Evolutionary conservation across 2,797 vertebrate genomes (phyloP).

Genomic region (Gallinago solitaria): DNA sequence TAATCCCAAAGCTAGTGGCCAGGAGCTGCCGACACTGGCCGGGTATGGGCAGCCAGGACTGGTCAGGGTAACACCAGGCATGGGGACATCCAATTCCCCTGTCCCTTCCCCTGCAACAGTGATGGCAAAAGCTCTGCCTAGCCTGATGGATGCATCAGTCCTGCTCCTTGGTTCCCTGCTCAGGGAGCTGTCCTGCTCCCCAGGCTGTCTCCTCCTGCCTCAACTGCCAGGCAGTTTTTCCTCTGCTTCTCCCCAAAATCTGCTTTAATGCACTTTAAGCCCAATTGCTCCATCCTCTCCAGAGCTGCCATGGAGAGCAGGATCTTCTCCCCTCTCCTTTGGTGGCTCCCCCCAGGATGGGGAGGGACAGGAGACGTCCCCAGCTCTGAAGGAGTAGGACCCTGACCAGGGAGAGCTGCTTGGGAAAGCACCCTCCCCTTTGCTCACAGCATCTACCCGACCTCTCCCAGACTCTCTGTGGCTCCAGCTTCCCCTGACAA

Average conservation of each 20-base stretch:
- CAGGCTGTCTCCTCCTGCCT: background rate
- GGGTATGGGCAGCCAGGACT: background rate
- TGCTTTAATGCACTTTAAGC: conserved; percentile 22
- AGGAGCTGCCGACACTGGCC: background rate
- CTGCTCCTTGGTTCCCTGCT: background rate
- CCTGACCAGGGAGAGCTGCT: background rate
- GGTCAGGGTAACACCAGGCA: fast-evolving
- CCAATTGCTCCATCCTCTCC: background rate
- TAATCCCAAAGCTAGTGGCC: background rate
- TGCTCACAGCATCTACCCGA: fast-evolving
- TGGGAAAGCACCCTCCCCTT: background rate
- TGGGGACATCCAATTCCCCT: background rate
- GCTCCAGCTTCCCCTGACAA: background rate
- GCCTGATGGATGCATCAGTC: background rate
- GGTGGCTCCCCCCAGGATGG: background rate
- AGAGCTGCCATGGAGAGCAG: background rate
- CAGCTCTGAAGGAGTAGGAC: background rate
- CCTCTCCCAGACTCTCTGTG: background rate
- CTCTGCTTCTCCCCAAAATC: conserved; percentile 12
- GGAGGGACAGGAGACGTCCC: background rate
- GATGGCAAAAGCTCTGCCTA: background rate
- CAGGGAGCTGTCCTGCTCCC: background rate
- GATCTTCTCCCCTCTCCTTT: background rate
- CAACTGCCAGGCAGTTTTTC: background rate
- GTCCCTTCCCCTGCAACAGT: background rate